Evolutionary conservation across 1,140 invertebrate genomes (phyloP).

Genomic region (Cherax quadricarinatus): DNA sequence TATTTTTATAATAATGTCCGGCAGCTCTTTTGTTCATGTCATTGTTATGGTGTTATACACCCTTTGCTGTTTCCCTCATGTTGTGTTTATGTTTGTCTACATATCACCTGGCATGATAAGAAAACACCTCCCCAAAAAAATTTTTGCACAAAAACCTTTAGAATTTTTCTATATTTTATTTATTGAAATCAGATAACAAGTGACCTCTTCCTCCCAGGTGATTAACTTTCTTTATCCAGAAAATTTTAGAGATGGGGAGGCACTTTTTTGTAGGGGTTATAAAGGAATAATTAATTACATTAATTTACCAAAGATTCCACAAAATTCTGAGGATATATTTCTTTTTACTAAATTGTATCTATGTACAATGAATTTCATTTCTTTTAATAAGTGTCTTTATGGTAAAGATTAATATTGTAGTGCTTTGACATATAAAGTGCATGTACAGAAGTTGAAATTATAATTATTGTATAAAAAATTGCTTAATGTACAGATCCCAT

Average conservation of each 20-base stretch:
- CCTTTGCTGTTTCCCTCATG: constrained; percentile 64
- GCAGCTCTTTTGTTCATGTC: constrained; percentile 65
- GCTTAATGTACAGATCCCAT: constrained; percentile 50
- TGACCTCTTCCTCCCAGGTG: constrained; percentile 43
- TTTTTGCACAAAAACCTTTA: constrained; percentile 28
- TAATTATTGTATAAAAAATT: constrained; percentile 57
- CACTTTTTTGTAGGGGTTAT: constrained; percentile 6
- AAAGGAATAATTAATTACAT: constrained; percentile 9
- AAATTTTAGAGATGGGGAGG: constrained; percentile 34
- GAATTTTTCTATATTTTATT: constrained; percentile 13
- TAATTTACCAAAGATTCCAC: not conserved
- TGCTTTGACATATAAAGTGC: constrained; percentile 23
- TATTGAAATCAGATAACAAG: constrained; percentile 16
- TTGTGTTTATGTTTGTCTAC: constrained; percentile 68
- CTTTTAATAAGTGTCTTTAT: constrained; percentile 7
- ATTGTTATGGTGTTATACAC: constrained; percentile 60
- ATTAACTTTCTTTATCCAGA: constrained; percentile 24
- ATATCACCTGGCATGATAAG: constrained; percentile 48
- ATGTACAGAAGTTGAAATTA: constrained; percentile 65
- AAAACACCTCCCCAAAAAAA: constrained; percentile 13
- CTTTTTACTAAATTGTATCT: constrained; percentile 11
- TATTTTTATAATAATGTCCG: constrained; percentile 70
- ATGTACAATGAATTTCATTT: constrained; percentile 31
- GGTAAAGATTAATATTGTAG: constrained; percentile 9
- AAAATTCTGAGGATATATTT: not conserved